Base-by-base conservation (phyloP, 2,113 vertebrate species). In the Otis tarda region DNA sequence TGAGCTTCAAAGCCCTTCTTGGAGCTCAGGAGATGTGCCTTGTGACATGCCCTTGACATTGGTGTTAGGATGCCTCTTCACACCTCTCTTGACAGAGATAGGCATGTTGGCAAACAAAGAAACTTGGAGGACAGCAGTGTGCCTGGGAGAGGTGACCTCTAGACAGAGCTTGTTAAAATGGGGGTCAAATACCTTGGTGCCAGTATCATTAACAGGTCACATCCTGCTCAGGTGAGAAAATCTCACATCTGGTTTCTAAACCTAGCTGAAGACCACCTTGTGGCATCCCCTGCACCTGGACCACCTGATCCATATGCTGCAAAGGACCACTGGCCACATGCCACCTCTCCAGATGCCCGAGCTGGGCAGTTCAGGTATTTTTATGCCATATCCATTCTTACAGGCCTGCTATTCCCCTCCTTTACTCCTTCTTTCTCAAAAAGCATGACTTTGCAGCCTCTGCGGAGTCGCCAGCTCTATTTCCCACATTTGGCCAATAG, bases 291-390 rank as follows among this genome's bases (percentile, higher is more conserved):
- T 5, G 1, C 60, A 74, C 41, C 50, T 78, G 50, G 59, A 25
- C 22, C 52, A n/a, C 12, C 31, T 31, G 30, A 87, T 55, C 53
- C 23, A 6, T 16, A 7, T 3, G 18, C 39, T 71, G 13, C 49
- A 63, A 22, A 84, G 27, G 28, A n/a, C 59, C 16, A 6, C 43
- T 35, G 47, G 55, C 43, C 60, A 45, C n/a, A 12, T 1, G 2
- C 12, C 52, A 60, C 45, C 6, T 43, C 24, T 53, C 45, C 22
- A 4, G 21, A 37, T 0, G 2, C 57, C 3, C 2, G 12, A 24
- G 8, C 28, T 74, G 45, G 37, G 41, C 0, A 1, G 7, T 25
- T 33, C 0, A 2, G n/a, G 28, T n/a, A 47, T 85, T 73, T 91
- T 75, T 68, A 35, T 53, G 24, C 18, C 15, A 2, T 6, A 59